Conservation (phyloP, 2,113 vertebrate species). For the Clarias magur region DNA sequence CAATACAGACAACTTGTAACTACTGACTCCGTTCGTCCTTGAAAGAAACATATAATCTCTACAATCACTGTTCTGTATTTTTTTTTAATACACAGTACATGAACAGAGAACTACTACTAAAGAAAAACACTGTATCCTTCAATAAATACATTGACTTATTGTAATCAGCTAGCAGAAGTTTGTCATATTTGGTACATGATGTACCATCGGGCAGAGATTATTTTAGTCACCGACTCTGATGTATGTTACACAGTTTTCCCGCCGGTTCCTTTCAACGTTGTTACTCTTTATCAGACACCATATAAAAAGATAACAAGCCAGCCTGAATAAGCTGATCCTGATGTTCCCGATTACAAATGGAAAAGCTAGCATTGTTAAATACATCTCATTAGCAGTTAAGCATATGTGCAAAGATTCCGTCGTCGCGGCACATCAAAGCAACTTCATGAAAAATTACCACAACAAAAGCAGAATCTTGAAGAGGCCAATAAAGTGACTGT, state of each 20-base stretch:
- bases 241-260: conserved; percentile 6
- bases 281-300: conserved; percentile 35
- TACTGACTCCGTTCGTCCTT: not conserved
- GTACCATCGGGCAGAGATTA: not conserved
- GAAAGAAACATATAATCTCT: not conserved
- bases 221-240: conserved; percentile 13
- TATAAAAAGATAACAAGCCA: conserved; percentile 27
- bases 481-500: conserved; percentile 56
- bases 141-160: not conserved
- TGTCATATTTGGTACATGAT: not conserved
- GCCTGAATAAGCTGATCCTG: conserved; percentile 46
- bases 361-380: conserved; percentile 50
- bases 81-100: not conserved
- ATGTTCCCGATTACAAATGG: conserved; percentile 55
- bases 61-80: not conserved
- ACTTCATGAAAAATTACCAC: conserved; percentile 43
- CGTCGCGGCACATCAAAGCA: conserved; percentile 57
- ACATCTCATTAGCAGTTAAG: conserved; percentile 56
- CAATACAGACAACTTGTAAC: not conserved
- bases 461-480: conserved; percentile 57
- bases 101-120: not conserved
- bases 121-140: not conserved
- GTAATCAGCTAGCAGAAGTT: not conserved
- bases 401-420: conserved; percentile 54
- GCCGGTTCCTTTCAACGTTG: conserved; percentile 18